Evolutionary conservation across 1,140 invertebrate genomes (phyloP).

Genomic region (Dufourea novaeangliae): DNA sequence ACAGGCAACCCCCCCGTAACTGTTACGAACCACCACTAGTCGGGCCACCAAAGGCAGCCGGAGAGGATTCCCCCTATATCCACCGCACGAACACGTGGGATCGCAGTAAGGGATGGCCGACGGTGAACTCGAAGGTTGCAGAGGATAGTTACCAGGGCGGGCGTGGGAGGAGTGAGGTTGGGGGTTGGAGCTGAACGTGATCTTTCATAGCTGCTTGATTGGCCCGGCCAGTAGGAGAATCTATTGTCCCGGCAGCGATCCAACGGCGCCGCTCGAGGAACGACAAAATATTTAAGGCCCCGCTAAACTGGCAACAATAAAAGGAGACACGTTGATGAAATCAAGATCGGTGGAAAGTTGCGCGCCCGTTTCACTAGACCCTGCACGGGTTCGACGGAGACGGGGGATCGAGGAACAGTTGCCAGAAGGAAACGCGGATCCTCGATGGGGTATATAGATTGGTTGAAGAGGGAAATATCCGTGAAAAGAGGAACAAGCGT

Average conservation of each 20-base stretch:
- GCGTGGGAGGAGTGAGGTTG: no score
- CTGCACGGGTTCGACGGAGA: conserved; percentile 53
- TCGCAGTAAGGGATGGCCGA: conserved; percentile 57
- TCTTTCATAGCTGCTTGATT: conserved; percentile 81
- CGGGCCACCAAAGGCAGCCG: no score
- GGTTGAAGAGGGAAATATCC: no score
- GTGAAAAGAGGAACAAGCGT: conserved; percentile 11
- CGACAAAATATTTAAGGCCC: conserved; percentile 79
- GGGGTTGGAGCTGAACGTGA: conserved; percentile 76
- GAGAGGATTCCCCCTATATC: conserved; percentile 56
- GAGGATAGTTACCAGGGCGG: conserved; percentile 56
- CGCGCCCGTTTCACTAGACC: conserved; percentile 48
- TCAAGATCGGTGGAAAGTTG: conserved; percentile 77
- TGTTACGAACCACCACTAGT: no score
- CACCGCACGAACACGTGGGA: conserved; percentile 40
- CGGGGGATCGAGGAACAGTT: background rate
- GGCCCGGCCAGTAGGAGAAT: conserved; percentile 64
- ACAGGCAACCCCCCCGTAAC: conserved; percentile 70
- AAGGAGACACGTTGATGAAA: conserved; percentile 80
- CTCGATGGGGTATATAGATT: no score
- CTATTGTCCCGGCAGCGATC: conserved; percentile 69
- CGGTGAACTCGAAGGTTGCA: conserved; percentile 65
- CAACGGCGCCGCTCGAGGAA: background rate
- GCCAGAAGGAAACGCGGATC: conserved; percentile 6
- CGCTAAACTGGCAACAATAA: conserved; percentile 77